Evolutionary conservation across 1,140 invertebrate species (phyloP), one percentile per base, ranked within the genome.

Genomic region (Cotesia typhae): DNA sequence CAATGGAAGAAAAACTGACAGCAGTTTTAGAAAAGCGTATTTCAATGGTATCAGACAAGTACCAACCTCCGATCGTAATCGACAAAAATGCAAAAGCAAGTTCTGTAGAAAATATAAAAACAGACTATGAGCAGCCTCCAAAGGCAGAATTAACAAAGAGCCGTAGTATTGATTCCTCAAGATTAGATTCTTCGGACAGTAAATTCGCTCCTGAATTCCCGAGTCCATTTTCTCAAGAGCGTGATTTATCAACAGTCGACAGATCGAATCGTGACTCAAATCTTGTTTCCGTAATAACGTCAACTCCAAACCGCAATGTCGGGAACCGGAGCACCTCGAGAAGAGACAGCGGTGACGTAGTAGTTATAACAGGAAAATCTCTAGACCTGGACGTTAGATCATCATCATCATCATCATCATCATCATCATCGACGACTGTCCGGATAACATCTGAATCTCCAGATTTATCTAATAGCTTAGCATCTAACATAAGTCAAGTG

Each of bases 401-500:
- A 2, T 78, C 82, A 7, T 90, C 88, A 70, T 90, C 90, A 7
- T 90, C 88, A 70, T 90, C 90, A 7, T 90, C 88, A 70, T 90
- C 41, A 2, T 78, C 82, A 7, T 90, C 88, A 70, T 90, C 90
- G 20, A 90, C 88, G n/a, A 90, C 88, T n/a, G 89, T 92, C 53
- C 88, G 87, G 20, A 90, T 90, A 60, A 90, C 87, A 75, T 80
- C 87, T 7, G 87, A 90, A 66, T 81, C 84, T 63, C 87, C 87
- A 12, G 90, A 91, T 80, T 80, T 83, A 55, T 91, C 91, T 1
- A 93, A 93, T 81, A 93, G 92, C 79, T 84, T 93, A 65, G 90
- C 91, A 1, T 89, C 89, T 63, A 92, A 91, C 72, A 89, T 92
- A 51, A 93, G 91, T 73, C 92, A 92, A 77, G 92, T 94, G 20